Evolutionary conservation across 2,113 vertebrate genomes (phyloP), one percentile per base, ranked within the genome.

Genomic region (Pterocles burchelli): DNA sequence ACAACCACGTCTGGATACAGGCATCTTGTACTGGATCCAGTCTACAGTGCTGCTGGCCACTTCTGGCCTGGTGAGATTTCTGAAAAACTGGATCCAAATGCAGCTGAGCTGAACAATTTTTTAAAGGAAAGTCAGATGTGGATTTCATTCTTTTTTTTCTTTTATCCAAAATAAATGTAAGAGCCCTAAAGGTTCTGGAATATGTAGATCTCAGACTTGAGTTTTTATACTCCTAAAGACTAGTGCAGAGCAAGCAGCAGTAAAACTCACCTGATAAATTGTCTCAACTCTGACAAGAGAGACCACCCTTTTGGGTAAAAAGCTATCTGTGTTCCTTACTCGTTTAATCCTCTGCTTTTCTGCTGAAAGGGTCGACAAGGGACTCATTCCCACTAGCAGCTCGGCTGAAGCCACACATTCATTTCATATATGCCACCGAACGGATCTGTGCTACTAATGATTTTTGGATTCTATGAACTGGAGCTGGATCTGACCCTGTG

Each of bases 281-380:
- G 62, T 89, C 78, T 78, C 38, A 54, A 14, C 31, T 88, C 62
- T 82, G 49, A 61, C 61, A 57, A 93, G 43, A 70, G 46, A 90
- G 83, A 81, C 79, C 75, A 81, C 90, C 61, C 45, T 78, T 96
- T 61, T 38, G 29, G 13, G 45, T 84, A 34, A 81, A 90, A 93
- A 77, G 9, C 75, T 48, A 33, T 46, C 34, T 52, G 41, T 77
- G 52, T 88, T 86, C 79, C 43, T 80, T 45, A 67, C 29, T 77
- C 21, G 9, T 71, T 95, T 94, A 83, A 94, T 93, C 52, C 51
- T n/a, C 49, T 92, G 38, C 34, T 86, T 84, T 94, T 94, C 55
- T 93, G 46, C 63, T 76, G 58, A 71, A 91, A 92, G 36, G 20
- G 29, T 77, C 0, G 3, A 33, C 34, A 67, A 49, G 59, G 51